These are phyloP conservation scores for Carollia perspicillata DNA, from an alignment of 2,113 vertebrate species.

Conservation along the genomic window DNA sequence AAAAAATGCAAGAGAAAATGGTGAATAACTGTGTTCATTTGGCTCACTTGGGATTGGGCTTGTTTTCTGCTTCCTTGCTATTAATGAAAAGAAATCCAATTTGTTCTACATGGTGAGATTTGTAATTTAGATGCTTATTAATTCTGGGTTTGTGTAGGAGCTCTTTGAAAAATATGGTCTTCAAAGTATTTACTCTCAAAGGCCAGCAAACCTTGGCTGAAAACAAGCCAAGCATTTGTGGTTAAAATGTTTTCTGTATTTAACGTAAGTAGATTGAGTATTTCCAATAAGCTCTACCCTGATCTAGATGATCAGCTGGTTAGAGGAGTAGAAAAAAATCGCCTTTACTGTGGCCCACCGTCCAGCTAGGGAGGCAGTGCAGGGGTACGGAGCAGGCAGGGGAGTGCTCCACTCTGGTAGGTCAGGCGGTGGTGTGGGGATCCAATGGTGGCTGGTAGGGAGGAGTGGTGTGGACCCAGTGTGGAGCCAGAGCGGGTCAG, in stretches of 20 bases:
- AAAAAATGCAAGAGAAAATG: conserved; percentile 62
- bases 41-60: conserved; percentile 72
- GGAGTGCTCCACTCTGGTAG: fast-evolving
- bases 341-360: fast-evolving
- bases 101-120: conserved; percentile 83
- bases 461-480: neutral
- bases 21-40: conserved; percentile 76
- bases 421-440: neutral
- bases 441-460: neutral
- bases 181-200: conserved; percentile 78
- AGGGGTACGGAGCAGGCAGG: fast-evolving
- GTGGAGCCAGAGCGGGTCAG: neutral
- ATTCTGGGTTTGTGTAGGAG: conserved; percentile 69
- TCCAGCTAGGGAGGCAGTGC: neutral
- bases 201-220: conserved; percentile 59
- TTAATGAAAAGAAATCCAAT: conserved; percentile 84
- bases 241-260: conserved; percentile 54
- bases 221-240: conserved; percentile 64
- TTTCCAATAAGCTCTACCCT: neutral
- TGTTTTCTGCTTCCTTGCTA: conserved; percentile 84
- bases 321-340: neutral
- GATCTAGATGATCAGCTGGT: neutral
- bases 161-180: conserved; percentile 73
- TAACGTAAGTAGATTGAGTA: conserved; percentile 35
- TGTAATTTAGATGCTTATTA: conserved; percentile 84